Evolutionary conservation across 1,140 invertebrate genomes (phyloP).

Genomic region (Ips typographus): DNA sequence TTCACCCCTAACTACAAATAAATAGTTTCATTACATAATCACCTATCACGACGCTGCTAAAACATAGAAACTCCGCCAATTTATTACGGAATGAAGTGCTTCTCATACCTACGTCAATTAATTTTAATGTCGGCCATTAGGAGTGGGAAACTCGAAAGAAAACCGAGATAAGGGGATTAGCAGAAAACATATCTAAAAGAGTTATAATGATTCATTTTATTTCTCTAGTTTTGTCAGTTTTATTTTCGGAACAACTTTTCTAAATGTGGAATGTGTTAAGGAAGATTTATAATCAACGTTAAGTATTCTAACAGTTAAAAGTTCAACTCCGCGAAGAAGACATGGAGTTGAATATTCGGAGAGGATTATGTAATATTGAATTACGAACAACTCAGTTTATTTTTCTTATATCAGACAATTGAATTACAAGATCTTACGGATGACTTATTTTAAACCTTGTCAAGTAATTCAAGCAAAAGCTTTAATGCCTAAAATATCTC

Average conservation of each 20-base stretch:
- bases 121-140: slow-evolving; percentile 12
- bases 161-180: slow-evolving; percentile 6
- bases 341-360: slow-evolving; percentile 23
- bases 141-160: slow-evolving; percentile 1
- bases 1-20: slow-evolving; percentile 56
- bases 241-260: slow-evolving; percentile 14
- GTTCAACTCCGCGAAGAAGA: slow-evolving; percentile 5
- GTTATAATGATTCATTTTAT: slow-evolving; percentile 26
- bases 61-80: slow-evolving; percentile 6
- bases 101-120: slow-evolving; percentile 6
- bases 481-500: slow-evolving; percentile 11
- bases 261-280: slow-evolving; percentile 23
- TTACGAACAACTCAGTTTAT: too few species aligned
- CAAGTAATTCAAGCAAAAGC: neutral
- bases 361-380: slow-evolving; percentile 1
- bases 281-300: slow-evolving; percentile 29
- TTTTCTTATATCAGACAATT: too few species aligned
- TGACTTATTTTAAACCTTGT: neutral
- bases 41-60: neutral
- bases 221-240: slow-evolving; percentile 1
- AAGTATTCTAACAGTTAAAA: slow-evolving; percentile 11
- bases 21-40: neutral
- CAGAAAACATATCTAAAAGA: slow-evolving; percentile 22
- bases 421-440: too few species aligned
- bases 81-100: slow-evolving; percentile 14